Percentiles rank a stretch among this genome's conserved stretches.
Conservation (phyloP, 2,888 invertebrate species). For the Drosophila kanekoi region DNA sequence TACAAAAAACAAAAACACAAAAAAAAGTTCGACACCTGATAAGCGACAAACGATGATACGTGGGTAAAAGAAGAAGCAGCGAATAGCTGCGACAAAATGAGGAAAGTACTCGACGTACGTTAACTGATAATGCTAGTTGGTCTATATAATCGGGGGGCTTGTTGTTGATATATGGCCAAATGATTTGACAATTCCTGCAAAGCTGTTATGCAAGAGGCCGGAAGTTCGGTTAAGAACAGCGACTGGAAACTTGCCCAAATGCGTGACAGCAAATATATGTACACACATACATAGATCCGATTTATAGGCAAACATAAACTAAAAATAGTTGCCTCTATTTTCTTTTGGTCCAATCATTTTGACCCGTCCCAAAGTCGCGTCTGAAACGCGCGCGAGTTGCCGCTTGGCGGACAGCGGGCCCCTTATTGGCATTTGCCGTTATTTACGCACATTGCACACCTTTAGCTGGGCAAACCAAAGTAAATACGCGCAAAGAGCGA, state of each 20-base stretch:
- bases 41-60: slow-evolving; percentile 34
- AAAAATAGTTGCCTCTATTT: slow-evolving; percentile 9
- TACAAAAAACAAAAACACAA: neutral
- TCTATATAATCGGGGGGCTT: slow-evolving; percentile 1
- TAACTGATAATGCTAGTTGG: slow-evolving; percentile 23
- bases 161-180: neutral
- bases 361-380: slow-evolving; percentile 31
- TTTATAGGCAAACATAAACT: slow-evolving; percentile 1
- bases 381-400: slow-evolving; percentile 22
- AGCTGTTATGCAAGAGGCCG: slow-evolving; percentile 12
- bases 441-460: slow-evolving; percentile 26
- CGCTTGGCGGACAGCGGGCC: no score
- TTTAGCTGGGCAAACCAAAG: slow-evolving; percentile 1
- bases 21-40: slow-evolving; percentile 29
- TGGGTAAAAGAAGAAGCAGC: neutral
- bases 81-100: neutral
- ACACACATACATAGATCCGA: neutral
- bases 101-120: slow-evolving; percentile 15
- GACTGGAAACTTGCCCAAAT: neutral
- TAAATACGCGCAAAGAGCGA: neutral
- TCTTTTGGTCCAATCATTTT: slow-evolving; percentile 15
- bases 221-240: slow-evolving; percentile 13
- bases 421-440: no score
- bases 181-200: neutral
- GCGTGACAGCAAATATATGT: neutral